Evolutionary conservation across 2,797 vertebrate species (phyloP), one percentile per base, ranked within the genome.

Genomic region (Cercopithecus neglectus): DNA sequence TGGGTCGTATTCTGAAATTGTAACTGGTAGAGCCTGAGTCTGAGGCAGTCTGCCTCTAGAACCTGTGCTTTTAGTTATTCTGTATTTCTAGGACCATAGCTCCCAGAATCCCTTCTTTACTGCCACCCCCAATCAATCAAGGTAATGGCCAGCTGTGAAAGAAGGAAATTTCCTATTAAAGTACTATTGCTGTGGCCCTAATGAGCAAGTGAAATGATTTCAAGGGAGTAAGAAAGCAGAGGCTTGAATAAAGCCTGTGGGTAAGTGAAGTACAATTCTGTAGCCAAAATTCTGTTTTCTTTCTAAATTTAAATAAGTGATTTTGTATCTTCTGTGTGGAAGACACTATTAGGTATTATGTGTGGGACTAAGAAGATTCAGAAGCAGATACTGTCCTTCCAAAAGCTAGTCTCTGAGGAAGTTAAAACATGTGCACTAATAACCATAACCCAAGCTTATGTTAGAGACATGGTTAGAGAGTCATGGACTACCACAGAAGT

Each of bases 211-310:
- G 39, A 89, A 90, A n/a, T 14, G 41, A 82, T 72, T 41, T 96
- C 30, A 96, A 76, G 59, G 50, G 50, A 87, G 4, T 61, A 86
- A 55, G 93, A 96, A 83, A 92, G 39, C 46, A 59, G 84, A 95
- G n/a, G 28, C 64, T 92, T 82, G 57, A 93, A 57, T 70, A 83
- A 91, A 76, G 24, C 64, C 4, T 78, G 8, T 74, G 33, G 44
- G 39, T 46, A 88, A 95, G 59, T 61, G 48, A 67, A 89, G 64
- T 81, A 41, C 12, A 81, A 74, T 59, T 94, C 64, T 78, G 30
- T 95, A 59, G 57, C 44, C 75, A 53, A 82, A 95, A 86, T 90
- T 93, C 44, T 96, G 14, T 78, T 30, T 96, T 93, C 67, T 92
- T 95, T 96, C 70, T 86, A 76, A 95, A 76, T 72, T 76, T 41